Base-by-base conservation (phyloP, 2,888 invertebrate species). In the Yponomeuta sedellus region DNA sequence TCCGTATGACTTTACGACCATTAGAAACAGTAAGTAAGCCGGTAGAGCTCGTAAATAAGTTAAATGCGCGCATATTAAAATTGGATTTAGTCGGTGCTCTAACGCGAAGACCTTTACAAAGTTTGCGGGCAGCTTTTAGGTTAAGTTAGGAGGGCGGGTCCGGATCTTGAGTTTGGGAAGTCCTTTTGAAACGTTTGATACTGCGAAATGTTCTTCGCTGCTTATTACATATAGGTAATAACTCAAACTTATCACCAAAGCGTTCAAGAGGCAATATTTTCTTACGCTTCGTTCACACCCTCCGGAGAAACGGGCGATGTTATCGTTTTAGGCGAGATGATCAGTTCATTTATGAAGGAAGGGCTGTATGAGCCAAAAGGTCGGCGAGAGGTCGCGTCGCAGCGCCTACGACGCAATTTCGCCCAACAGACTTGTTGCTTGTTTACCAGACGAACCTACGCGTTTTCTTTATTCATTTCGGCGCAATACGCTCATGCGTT, bases 341-440 rank as follows among this genome's bases (percentile, higher is more conserved):
- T 62, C 62, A 39, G 34, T 39, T 19, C 28, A 62, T 39, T 39
- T 12, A 62, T 39, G 64, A 66, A 73, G 72, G 73, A 76, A 71
- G 72, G 71, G 72, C 76, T 75, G 44, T 52, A 52, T 52, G 44
- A 52, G 44, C 44, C 44, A 52, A 16, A 52, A 79, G 74, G 73
- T 78, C 77, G 72, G 74, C 74, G 77, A 80, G 71, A 79, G 80
- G 78, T 81, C 79, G 75, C 78, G 68, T 69, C 73, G 78, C 81
- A 79, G 75, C 78, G 68, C 70, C 73, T 67, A 70, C 70, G 44
- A 69, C 69, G 62, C 19, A n/a, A 28, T 64, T 69, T 65, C 69
- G 71, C 73, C 73, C 75, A 75, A 70, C 72, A 79, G 81, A 88
- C 88, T 87, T 88, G 88, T 88, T 88, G 88, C 88, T 77, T 73